These are phyloP conservation scores for Stenopsyche tienmushanensis DNA, from an alignment of 1,140 invertebrate species.

Conservation along the genomic window DNA sequence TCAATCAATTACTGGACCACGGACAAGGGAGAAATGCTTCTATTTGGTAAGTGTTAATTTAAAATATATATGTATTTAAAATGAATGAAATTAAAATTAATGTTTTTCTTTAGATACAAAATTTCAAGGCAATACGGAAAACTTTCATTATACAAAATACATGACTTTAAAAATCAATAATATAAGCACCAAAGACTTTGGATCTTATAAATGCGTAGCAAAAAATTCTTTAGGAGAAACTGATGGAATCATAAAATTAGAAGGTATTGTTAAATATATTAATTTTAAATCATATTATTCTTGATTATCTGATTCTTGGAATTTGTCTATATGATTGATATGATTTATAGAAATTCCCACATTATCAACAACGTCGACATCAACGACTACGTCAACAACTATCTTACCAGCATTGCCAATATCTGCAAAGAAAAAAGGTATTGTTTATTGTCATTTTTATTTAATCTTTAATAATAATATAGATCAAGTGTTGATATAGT, in stretches of 20 bases:
- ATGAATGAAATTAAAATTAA: constrained; percentile 6
- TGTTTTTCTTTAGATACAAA: background rate
- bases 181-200: background rate
- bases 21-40: constrained; percentile 82
- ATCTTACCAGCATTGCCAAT: background rate
- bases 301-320: background rate
- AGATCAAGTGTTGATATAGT: too few relatives aligned
- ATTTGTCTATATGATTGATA: too few relatives aligned
- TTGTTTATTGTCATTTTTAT: too few relatives aligned
- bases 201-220: background rate
- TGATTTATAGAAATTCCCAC: background rate
- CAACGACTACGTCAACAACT: background rate
- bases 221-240: background rate
- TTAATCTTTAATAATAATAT: too few relatives aligned
- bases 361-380: too few relatives aligned
- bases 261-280: background rate
- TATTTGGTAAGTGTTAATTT: constrained; percentile 63
- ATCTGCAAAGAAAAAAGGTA: background rate
- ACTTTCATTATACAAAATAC: background rate
- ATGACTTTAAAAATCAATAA: background rate
- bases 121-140: background rate
- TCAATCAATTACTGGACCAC: constrained; percentile 90
- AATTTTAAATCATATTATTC: background rate
- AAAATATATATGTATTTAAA: constrained; percentile 14
- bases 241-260: background rate